Evolutionary conservation across 1,140 invertebrate species (phyloP).

Genomic region (Drosophila pachea): DNA sequence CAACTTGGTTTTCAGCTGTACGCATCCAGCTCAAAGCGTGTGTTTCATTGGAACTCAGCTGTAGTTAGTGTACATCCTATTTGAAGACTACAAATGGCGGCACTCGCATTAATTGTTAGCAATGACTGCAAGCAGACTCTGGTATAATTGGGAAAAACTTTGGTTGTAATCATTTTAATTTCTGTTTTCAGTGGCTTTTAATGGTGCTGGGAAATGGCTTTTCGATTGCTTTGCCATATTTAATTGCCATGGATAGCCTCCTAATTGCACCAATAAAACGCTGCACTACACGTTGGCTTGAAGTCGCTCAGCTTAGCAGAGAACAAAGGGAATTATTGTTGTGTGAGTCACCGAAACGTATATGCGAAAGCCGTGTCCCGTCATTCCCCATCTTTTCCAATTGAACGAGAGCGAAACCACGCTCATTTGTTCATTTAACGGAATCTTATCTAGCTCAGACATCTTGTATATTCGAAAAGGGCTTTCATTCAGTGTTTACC

Average conservation of each 20-base stretch:
- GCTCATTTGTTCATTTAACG: not conserved
- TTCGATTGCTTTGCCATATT: conserved; percentile 61
- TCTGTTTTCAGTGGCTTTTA: conserved; percentile 68
- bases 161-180: conserved; percentile 54
- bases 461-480: not conserved
- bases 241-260: conserved; percentile 46
- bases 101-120: conserved; percentile 2
- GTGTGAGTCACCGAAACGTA: too few relatives aligned
- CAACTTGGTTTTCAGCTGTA: not conserved
- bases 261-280: conserved; percentile 34
- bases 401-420: not conserved
- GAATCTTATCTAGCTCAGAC: not conserved
- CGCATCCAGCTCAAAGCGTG: not conserved
- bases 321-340: too few relatives aligned
- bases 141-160: conserved; percentile 27
- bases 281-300: not conserved
- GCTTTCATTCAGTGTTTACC: not conserved
- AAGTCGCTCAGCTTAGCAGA: too few relatives aligned
- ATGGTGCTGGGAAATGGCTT: conserved; percentile 58
- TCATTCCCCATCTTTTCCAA: too few relatives aligned
- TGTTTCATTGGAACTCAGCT: conserved; percentile 1
- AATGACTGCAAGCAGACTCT: conserved; percentile 16
- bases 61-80: conserved; percentile 29
- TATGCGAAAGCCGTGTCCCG: too few relatives aligned
- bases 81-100: conserved; percentile 6